These are phyloP conservation scores for Agrilus biguttatus DNA, from an alignment of 2,888 invertebrate genomes.

Conservation along the genomic window DNA sequence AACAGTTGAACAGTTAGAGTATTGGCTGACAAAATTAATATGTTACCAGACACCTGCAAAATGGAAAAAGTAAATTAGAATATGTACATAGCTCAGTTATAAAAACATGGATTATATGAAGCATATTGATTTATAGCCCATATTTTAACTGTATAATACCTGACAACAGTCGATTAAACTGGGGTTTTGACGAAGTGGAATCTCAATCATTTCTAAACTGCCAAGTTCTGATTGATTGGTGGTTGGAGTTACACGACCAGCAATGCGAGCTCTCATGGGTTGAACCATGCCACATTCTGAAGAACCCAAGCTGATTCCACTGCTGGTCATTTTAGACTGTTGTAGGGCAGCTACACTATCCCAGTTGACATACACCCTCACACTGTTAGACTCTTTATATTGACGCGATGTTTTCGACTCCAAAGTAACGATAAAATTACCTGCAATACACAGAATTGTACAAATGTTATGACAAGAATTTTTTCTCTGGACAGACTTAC, in stretches of 20 bases:
- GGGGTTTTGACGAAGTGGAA: conserved; percentile 47
- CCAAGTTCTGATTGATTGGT: conserved; percentile 43
- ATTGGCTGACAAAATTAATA: conserved; percentile 29
- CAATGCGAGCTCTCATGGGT: conserved; percentile 53
- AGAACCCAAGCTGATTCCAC: conserved; percentile 26
- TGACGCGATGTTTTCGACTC: conserved; percentile 41
- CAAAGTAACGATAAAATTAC: conserved; percentile 50
- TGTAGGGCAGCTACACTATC: conserved; percentile 37
- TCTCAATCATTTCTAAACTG: conserved; percentile 57
- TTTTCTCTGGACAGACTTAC: conserved; percentile 24
- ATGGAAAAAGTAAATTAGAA: neutral
- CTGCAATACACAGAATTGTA: conserved; percentile 25
- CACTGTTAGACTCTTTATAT: conserved; percentile 36
- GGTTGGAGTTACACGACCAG: conserved; percentile 60
- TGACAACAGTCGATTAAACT: conserved; percentile 49
- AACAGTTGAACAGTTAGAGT: conserved; percentile 41
- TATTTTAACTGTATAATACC: conserved; percentile 17
- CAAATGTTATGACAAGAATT: neutral
- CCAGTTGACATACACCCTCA: conserved; percentile 66
- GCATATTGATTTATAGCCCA: conserved; percentile 1
- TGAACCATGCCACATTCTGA: conserved; percentile 34
- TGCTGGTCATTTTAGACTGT: conserved; percentile 31
- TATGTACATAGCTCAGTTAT: neutral
- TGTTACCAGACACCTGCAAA: conserved; percentile 27
- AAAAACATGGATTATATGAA: neutral